Percentiles rank a stretch among this genome's conserved stretches.
These are phyloP conservation scores for Halocynthia aurantium DNA, from an alignment of 23 tunicate genomes.

Conservation along the genomic window DNA sequence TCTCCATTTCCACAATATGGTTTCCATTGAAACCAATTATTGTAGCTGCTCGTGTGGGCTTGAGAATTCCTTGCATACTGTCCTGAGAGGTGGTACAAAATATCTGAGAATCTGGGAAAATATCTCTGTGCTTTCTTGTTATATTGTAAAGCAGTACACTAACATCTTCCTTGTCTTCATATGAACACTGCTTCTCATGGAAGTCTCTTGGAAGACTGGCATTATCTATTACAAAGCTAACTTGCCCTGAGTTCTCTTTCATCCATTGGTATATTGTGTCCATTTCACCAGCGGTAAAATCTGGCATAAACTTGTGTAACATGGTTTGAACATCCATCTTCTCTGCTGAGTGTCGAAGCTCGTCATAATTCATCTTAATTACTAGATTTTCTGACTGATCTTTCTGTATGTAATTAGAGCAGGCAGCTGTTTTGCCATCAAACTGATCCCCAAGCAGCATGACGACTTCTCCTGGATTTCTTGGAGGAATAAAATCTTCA, in stretches of 20 bases:
- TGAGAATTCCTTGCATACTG: neutral
- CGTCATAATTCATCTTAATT: neutral
- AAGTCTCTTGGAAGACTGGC: neutral
- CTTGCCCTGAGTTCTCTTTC: neutral
- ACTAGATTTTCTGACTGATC: neutral
- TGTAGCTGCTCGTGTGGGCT: neutral
- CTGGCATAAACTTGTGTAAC: neutral
- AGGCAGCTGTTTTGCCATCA: neutral
- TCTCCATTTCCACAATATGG: neutral
- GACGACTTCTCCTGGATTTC: neutral
- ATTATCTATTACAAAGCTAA: neutral
- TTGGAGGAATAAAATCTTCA: neutral
- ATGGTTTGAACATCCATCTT: neutral
- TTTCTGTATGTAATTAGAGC: neutral
- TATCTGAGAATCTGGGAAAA: neutral
- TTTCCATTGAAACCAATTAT: neutral
- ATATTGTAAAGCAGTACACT: neutral
- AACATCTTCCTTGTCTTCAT: neutral
- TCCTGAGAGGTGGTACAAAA: conserved; percentile 5
- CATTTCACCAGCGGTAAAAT: neutral
- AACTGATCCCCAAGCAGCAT: conserved; percentile 1
- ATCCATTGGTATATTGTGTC: neutral
- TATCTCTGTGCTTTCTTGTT: neutral
- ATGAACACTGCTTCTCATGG: neutral
- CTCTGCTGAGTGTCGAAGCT: neutral